These are phyloP conservation scores for Anagrus nilaparvatae DNA, from an alignment of 1,140 invertebrate genomes.

Conservation along the genomic window DNA sequence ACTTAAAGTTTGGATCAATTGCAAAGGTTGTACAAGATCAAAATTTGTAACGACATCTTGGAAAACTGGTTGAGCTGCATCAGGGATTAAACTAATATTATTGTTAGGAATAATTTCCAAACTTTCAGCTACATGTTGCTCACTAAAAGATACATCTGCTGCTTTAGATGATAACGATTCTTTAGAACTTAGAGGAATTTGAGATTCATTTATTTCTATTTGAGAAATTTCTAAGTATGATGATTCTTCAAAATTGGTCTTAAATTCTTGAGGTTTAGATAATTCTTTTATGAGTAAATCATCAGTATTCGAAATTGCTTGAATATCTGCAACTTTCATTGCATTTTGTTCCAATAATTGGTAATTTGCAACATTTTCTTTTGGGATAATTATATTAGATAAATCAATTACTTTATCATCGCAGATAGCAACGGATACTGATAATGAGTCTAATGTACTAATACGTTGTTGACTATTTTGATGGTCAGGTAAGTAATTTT, in stretches of 20 bases:
- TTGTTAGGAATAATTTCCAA: too few species aligned
- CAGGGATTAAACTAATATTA: too few species aligned
- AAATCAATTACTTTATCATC: conserved; percentile 4
- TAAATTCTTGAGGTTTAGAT: not conserved
- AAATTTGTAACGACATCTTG: too few species aligned
- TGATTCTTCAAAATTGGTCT: conserved; percentile 9
- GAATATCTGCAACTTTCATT: conserved; percentile 1
- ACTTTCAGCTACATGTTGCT: too few species aligned
- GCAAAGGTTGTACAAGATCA: too few species aligned
- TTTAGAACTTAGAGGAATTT: too few species aligned
- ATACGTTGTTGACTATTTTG: not conserved
- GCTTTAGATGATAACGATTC: too few species aligned
- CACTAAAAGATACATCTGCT: too few species aligned
- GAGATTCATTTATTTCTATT: conserved; percentile 28
- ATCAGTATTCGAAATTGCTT: not conserved
- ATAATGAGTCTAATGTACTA: not conserved
- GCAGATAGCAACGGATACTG: not conserved
- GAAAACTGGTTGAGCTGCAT: too few species aligned
- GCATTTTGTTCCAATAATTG: not conserved
- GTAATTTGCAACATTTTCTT: conserved; percentile 2
- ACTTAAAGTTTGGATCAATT: too few species aligned
- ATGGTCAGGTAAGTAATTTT: not conserved
- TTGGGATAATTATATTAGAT: too few species aligned
- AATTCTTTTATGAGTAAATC: not conserved
- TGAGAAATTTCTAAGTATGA: conserved; percentile 25